Base-by-base conservation (phyloP, 2,113 vertebrate genomes). In the Callipepla californica region DNA sequence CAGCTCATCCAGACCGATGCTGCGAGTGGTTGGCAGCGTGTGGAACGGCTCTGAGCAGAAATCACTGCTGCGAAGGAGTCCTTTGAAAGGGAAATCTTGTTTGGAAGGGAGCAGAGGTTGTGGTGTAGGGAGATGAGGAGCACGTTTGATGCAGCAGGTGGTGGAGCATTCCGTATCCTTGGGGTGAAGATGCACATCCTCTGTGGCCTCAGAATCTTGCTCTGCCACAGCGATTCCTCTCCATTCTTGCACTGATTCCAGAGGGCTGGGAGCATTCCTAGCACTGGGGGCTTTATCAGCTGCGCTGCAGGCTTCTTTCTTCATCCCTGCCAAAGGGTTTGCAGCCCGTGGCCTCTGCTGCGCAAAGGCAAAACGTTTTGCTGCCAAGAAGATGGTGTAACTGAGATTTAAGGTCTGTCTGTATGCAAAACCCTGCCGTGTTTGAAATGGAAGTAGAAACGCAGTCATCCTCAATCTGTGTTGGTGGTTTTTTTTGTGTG, bases 331-430 rank as follows among this genome's bases (percentile, higher is more conserved):
- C 95, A 92, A 53, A 72, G 72, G 79, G 82, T 80, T 76, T 53
- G 77, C 34, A 58, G 80, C 76, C 57, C 9, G 26, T 51, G 38
- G 75, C 63, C 70, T 85, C 51, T 30, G 3, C 73, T 59, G 21
- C 13, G 68, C 40, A 73, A 93, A 85, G 63, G 85, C 75, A 83
- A 53, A 53, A 28, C 8, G 0, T 66, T 92, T 67, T n/a, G 65
- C 92, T 93, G 91, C 94, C 92, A 89, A 85, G 61, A 65, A 80
- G 83, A 58, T 91, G 79, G 85, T 80, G 68, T 85, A 90, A 90
- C 36, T 69, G 87, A 93, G 85, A 87, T 82, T 75, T 80, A 65
- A 62, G 90, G 81, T 45, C 79, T 44, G 28, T 59, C 5, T 72
- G 85, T 28, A 81, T 80, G 91, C 87, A 92, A 85, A 94, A 44